Evolutionary conservation across 2,113 vertebrate species (phyloP), one percentile per base, ranked within the genome.

Genomic region (Sturnus vulgaris): DNA sequence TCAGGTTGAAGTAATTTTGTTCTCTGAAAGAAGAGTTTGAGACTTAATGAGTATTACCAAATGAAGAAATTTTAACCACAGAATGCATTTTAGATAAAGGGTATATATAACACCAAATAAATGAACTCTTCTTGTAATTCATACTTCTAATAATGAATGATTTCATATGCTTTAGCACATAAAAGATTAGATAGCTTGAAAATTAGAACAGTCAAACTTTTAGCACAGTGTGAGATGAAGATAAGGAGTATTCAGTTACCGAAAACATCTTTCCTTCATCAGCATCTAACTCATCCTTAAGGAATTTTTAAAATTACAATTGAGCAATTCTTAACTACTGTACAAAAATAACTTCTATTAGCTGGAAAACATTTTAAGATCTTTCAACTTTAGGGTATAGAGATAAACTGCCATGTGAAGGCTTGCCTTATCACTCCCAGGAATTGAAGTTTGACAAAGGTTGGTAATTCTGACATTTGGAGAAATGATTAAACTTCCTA

Each of bases 131-230:
- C 79, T 66, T 93, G 88, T 93, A 93, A 81, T 88, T 88, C 69
- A 0, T 88, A 60, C 53, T 95, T 94, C 83, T 93, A 92, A 90
- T 95, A 95, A 64, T 71, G 56, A 52, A 71, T 86, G 35, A 73
- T 95, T 96, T 94, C 86, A 64, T 92, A 59, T 86, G 83, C 80
- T 95, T 93, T 86, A 90, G 80, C 88, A 75, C 64, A 95, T 63
- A 78, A 78, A 96, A 96, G 94, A 96, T 94, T 78, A 92, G 94
- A 94, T 92, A 91, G 76, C 80, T 93, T 92, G 92, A 92, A 96
- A 95, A 96, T 92, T 92, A 88, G 69, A 95, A 77, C 92, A 96
- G 90, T 88, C 80, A 92, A 96, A 96, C 68, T 95, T 95, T 61
- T 92, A 86, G 91, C 68, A 78, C 69, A 92, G 86, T 68, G 31